Base-by-base conservation (phyloP, 2,888 invertebrate genomes). In the Scaptomyza tumidula region DNA sequence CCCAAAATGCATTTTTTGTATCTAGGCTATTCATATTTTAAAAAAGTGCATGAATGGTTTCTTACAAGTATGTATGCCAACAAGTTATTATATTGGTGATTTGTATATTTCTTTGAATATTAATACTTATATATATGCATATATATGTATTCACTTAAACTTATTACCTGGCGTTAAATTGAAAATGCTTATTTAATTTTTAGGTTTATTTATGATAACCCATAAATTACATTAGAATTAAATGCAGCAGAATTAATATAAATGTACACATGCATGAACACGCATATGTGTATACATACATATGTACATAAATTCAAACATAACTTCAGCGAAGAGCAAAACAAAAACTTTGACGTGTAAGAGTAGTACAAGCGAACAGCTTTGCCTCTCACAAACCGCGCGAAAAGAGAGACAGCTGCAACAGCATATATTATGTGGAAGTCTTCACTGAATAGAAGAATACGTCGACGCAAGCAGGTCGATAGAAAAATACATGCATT, bases 401-500 rank as follows among this genome's bases (percentile, higher is more conserved):
- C 41, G 19, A 39, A 55, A 39, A 64, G 54, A 44, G 37, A 45
- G 31, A 59, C 19, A 45, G 24, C 71, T 53, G 35, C 50, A 66
- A 44, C 39, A 68, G 69, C 73, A 66, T 53, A 54, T 46, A 67
- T 31, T 45, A 56, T 56, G 46, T 35, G 39, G 49, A 65, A 71
- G 55, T 49, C 37, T 37, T 58, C 43, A 43, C 45, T 44, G 19
- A 60, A 53, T 53, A 69, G 29, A 37, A 46, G 31, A 55, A 37
- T 46, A 64, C 35, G 45, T 41, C 43, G 39, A 50, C 54, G 50
- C 58, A 66, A 33, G 60, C 60, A 55, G 67, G 71, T 60, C 55
- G 59, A 73, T 59, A 59, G 52, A 59, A 11, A 58, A 43, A 41
- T 49, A 10, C 50, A 39, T 41, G 14, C 13, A 19, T 33, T 48